Evolutionary conservation across 2,888 invertebrate species (phyloP).

Genomic region (Lissocephala sabroskyi): DNA sequence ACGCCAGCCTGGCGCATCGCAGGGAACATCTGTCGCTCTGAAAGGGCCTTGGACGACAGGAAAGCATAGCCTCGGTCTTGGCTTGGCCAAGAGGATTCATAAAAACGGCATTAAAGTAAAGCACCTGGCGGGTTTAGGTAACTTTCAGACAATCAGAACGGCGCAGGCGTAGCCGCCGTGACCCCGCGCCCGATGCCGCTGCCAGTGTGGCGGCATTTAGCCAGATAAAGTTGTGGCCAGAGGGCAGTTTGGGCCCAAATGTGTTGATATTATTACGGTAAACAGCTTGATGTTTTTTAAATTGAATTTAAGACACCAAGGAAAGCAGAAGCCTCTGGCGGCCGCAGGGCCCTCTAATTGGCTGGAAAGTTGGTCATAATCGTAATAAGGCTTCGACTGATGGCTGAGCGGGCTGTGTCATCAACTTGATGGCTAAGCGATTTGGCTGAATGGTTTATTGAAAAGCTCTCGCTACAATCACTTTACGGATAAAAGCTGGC

Average conservation of each 20-base stretch:
- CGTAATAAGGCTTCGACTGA: slow-evolving; percentile 1
- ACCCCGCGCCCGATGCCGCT: slow-evolving; percentile 14
- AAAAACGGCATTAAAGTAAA: slow-evolving; percentile 37
- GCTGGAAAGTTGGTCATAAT: slow-evolving; percentile 23
- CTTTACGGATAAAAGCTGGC: slow-evolving; percentile 34
- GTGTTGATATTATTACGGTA: slow-evolving; percentile 65
- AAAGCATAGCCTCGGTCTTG: neutral
- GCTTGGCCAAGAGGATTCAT: neutral
- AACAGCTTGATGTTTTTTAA: slow-evolving; percentile 61
- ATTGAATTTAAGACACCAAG: slow-evolving; percentile 45
- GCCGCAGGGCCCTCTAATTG: slow-evolving; percentile 43
- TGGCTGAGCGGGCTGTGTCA: slow-evolving; percentile 24
- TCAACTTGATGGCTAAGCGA: slow-evolving; percentile 33
- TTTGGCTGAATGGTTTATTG: slow-evolving; percentile 44
- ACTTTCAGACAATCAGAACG: no score
- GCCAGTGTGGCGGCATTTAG: slow-evolving; percentile 9
- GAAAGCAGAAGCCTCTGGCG: slow-evolving; percentile 1
- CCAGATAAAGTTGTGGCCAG: neutral
- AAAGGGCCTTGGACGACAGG: no score
- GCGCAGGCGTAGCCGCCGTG: slow-evolving; percentile 7
- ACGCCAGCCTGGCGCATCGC: no score
- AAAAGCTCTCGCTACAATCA: slow-evolving; percentile 29
- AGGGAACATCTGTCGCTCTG: no score
- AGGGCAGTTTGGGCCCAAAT: slow-evolving; percentile 22
- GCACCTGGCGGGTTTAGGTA: slow-evolving; percentile 44